These are phyloP conservation scores for Cyphotilapia sp. DNA, from an alignment of 2,113 vertebrate species.

Conservation along the genomic window DNA sequence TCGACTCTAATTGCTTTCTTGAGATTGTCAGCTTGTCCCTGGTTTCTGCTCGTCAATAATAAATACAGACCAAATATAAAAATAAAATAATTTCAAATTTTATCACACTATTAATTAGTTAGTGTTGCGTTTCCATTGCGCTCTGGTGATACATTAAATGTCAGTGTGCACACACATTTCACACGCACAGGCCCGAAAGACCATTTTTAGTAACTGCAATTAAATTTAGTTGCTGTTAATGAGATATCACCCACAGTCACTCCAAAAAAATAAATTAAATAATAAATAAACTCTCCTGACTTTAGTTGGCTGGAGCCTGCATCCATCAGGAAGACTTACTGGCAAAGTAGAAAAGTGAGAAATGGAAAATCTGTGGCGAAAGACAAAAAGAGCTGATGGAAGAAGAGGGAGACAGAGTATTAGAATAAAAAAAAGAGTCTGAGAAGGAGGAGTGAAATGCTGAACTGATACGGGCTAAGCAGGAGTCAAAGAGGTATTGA, in stretches of 20 bases:
- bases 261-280: background rate
- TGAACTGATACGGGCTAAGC: background rate
- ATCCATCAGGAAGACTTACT: background rate
- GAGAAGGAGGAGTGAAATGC: background rate
- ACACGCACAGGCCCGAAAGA: background rate
- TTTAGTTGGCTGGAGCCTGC: background rate
- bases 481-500: slow-evolving; percentile 38
- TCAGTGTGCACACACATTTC: background rate
- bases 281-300: background rate
- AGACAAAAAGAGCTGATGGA: background rate
- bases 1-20: background rate
- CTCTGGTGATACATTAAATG: background rate
- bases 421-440: background rate
- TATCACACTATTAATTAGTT: background rate
- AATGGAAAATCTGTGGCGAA: background rate
- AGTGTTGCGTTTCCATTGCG: background rate
- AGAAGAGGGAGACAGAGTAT: background rate
- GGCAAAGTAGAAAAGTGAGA: background rate
- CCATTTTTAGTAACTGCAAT: background rate
- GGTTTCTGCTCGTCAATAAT: background rate
- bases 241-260: background rate
- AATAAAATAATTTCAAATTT: background rate
- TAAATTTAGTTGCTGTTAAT: slow-evolving; percentile 6
- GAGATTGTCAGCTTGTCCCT: background rate
- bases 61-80: background rate